These are phyloP conservation scores for Drosophila recens DNA, from an alignment of 2,888 invertebrate genomes.

Conservation along the genomic window DNA sequence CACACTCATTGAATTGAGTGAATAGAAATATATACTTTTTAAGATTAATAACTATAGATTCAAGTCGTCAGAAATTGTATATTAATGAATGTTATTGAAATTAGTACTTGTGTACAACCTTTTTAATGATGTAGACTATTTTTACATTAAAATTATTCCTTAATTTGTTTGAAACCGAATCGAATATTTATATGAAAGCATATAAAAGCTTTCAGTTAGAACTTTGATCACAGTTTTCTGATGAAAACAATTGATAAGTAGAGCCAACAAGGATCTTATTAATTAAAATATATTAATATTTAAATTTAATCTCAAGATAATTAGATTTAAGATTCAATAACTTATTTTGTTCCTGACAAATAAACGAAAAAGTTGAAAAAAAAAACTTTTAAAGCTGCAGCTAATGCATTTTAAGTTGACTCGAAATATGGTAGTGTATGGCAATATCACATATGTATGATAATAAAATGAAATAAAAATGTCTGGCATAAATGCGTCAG, in stretches of 20 bases:
- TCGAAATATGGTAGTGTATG: constrained; percentile 23
- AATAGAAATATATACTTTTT: not conserved
- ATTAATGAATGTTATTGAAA: not conserved
- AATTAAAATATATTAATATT: no score
- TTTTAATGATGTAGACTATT: no score
- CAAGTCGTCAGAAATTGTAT: not conserved
- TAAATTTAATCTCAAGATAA: not conserved
- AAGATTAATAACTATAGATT: not conserved
- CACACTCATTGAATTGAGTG: constrained; percentile 27
- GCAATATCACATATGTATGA: constrained; percentile 48
- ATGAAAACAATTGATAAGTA: no score
- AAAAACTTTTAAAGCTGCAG: not conserved
- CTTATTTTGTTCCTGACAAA: not conserved
- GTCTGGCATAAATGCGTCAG: constrained; percentile 74
- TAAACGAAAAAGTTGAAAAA: not conserved
- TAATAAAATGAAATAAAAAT: constrained; percentile 70
- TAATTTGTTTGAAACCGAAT: no score
- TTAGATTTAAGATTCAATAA: not conserved
- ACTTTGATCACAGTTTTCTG: no score
- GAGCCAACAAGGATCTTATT: no score
- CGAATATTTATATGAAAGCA: no score
- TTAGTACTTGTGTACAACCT: not conserved
- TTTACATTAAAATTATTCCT: no score
- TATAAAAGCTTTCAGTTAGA: no score
- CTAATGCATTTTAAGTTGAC: not conserved